Percentiles rank a stretch among this genome's conserved stretches.
Evolutionary conservation across 1,140 invertebrate genomes (phyloP).

Genomic region (Heliothis subflexa): DNA sequence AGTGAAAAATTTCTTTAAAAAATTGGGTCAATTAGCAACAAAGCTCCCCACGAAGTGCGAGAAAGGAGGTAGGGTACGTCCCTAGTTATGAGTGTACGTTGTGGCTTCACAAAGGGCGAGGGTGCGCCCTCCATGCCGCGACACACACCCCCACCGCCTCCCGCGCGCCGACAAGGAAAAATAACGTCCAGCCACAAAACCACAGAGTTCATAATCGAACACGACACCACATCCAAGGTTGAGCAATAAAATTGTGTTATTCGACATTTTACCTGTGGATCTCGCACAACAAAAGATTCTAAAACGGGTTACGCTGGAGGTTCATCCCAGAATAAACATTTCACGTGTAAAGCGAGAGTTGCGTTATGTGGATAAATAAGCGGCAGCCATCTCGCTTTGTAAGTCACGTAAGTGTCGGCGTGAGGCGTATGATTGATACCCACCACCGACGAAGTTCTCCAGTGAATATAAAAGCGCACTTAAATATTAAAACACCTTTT

Average conservation of each 20-base stretch:
- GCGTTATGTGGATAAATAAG: constrained; percentile 52
- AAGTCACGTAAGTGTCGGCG: constrained; percentile 44
- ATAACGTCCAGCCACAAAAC: constrained; percentile 46
- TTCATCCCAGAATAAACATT: constrained; percentile 62
- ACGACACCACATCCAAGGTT: constrained; percentile 42
- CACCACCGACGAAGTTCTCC: constrained; percentile 38
- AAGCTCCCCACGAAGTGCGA: constrained; percentile 67
- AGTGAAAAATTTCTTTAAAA: constrained; percentile 63
- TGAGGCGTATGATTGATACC: constrained; percentile 55
- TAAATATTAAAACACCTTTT: constrained; percentile 48
- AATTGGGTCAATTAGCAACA: constrained; percentile 82
- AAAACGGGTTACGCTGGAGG: constrained; percentile 65
- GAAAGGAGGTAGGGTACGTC: constrained; percentile 60
- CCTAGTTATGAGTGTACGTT: constrained; percentile 62
- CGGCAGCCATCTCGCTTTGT: constrained; percentile 40
- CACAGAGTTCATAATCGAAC: constrained; percentile 60
- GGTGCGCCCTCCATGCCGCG: constrained; percentile 66
- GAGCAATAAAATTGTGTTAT: constrained; percentile 68
- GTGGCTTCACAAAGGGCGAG: constrained; percentile 73
- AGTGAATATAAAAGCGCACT: constrained; percentile 49
- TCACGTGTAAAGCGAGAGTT: constrained; percentile 50
- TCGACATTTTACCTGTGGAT: constrained; percentile 68
- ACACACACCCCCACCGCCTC: constrained; percentile 60
- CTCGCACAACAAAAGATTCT: constrained; percentile 65
- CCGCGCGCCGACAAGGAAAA: constrained; percentile 45